Conservation (phyloP, 2,113 vertebrate genomes). For the Ptilorrhoa leucosticta region DNA sequence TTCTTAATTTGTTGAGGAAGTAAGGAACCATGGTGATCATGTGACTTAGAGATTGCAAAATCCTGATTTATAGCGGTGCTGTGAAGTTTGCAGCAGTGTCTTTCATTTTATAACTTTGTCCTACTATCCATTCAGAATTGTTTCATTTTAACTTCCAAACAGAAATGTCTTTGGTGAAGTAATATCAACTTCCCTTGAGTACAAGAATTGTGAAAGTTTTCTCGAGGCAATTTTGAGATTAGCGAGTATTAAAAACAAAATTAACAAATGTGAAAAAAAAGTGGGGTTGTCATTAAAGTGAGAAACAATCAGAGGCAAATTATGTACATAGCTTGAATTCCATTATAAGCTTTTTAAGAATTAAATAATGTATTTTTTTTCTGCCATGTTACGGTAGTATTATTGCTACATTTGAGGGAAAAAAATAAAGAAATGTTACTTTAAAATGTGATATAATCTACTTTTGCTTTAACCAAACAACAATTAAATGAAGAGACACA, state of each 20-base stretch:
- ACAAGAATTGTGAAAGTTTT: not conserved
- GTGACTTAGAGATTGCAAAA: not conserved
- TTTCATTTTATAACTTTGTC: not conserved
- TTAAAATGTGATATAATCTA: not conserved
- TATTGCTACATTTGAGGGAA: not conserved
- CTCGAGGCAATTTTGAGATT: not conserved
- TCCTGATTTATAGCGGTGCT: not conserved
- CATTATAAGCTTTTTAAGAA: not conserved
- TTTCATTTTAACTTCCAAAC: not conserved
- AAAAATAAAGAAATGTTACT: not conserved
- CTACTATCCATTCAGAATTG: not conserved
- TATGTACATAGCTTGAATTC: not conserved
- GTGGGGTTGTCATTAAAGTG: not conserved
- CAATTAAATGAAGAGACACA: not conserved
- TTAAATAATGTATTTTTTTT: not conserved
- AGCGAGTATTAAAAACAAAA: not conserved
- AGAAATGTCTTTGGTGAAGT: not conserved
- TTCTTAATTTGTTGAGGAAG: not conserved
- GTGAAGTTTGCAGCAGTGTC: not conserved
- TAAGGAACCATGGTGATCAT: not conserved
- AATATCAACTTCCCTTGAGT: not conserved
- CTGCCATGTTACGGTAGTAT: not conserved
- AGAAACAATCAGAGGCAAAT: not conserved
- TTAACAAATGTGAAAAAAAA: not conserved
- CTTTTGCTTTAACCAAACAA: not conserved